A percentile compares a stretch with the other conserved stretches of the same genome.
Evolutionary conservation across 2,888 invertebrate genomes (phyloP).

Genomic region (Morpho helenor): DNA sequence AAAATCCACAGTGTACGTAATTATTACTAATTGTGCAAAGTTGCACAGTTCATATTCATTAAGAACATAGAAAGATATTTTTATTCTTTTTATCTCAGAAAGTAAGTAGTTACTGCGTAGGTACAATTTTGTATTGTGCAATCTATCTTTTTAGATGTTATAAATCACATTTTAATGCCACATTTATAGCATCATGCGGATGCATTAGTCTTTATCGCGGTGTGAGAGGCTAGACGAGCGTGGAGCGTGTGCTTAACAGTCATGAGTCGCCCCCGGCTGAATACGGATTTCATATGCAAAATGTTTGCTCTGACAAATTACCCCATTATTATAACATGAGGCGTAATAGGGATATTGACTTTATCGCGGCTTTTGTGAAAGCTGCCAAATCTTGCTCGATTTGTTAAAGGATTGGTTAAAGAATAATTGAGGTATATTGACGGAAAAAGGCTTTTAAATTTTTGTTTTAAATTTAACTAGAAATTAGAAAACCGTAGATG

Average conservation of each 20-base stretch:
- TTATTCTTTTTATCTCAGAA: too few relatives aligned
- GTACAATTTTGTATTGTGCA: slow-evolving; percentile 9
- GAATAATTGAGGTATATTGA: neutral
- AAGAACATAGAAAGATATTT: too few relatives aligned
- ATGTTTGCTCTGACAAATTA: slow-evolving; percentile 62
- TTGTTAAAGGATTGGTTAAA: slow-evolving; percentile 25
- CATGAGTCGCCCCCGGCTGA: slow-evolving; percentile 52
- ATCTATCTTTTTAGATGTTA: slow-evolving; percentile 11
- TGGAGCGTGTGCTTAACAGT: slow-evolving; percentile 32
- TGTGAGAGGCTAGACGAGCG: slow-evolving; percentile 17
- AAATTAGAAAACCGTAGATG: neutral
- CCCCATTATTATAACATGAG: slow-evolving; percentile 64
- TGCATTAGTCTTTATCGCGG: slow-evolving; percentile 18
- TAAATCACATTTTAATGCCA: slow-evolving; percentile 13
- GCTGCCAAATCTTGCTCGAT: slow-evolving; percentile 26
- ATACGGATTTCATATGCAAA: slow-evolving; percentile 69
- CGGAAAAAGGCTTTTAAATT: neutral
- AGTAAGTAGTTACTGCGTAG: neutral
- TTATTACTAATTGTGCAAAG: too few relatives aligned
- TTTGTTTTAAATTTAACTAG: too few relatives aligned
- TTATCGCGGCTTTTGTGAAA: slow-evolving; percentile 32
- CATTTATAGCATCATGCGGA: slow-evolving; percentile 12
- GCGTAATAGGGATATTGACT: slow-evolving; percentile 59
- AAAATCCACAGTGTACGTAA: too few relatives aligned
- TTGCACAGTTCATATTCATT: too few relatives aligned